phyloP scores from a whole-genome alignment of 1,140 invertebrate genomes.

The Spodoptera litura region DNA sequence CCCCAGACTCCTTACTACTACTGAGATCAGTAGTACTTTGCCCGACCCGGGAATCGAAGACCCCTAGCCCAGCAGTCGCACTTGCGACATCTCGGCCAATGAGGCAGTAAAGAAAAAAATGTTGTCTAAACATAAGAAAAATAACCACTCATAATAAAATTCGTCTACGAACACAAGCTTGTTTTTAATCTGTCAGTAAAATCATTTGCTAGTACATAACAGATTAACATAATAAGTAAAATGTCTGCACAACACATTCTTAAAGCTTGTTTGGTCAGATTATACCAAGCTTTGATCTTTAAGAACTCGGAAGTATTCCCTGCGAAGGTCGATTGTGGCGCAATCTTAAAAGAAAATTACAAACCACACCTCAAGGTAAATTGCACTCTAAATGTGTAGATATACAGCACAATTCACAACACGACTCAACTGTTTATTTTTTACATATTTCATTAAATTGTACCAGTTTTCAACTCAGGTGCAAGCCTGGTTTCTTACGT shows the following conservation, averaged over 20 bases:
- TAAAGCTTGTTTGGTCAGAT: constrained; percentile 36
- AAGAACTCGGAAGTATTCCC: constrained; percentile 62
- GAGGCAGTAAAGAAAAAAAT: no score
- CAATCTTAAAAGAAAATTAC: constrained; percentile 52
- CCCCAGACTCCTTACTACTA: no score
- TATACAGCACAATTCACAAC: not conserved
- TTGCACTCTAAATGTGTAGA: constrained; percentile 13
- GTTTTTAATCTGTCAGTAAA: no score
- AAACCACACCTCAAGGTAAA: constrained; percentile 8
- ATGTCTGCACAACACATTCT: not conserved
- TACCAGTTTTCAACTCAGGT: constrained; percentile 46
- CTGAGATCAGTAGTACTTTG: no score
- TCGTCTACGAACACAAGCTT: no score
- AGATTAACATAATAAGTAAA: no score
- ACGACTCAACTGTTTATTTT: constrained; percentile 18
- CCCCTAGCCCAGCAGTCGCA: no score
- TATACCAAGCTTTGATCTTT: constrained; percentile 46
- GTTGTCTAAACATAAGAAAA: no score
- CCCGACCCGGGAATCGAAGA: no score
- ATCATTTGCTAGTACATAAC: no score
- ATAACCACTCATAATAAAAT: no score
- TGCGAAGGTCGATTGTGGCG: constrained; percentile 54
- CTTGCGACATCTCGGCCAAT: no score
- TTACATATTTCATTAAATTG: constrained; percentile 32
- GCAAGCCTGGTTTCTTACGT: constrained; percentile 29